Percentiles rank a stretch among this genome's conserved stretches.
Conservation (phyloP, 1,140 invertebrate genomes). For the Homalodisca vitripennis region DNA sequence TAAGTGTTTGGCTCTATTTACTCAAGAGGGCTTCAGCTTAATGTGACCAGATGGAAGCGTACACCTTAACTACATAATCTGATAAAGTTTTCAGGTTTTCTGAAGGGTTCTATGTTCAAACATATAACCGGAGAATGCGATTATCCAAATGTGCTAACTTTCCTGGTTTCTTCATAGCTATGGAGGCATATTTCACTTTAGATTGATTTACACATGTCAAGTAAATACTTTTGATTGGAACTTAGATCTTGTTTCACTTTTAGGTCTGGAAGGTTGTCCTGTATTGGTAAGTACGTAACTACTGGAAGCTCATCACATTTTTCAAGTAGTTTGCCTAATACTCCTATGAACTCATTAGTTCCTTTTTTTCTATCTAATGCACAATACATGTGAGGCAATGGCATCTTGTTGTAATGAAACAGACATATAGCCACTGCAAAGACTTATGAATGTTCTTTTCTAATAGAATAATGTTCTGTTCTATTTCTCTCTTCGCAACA, state of each 20-base stretch:
- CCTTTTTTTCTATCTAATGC: not conserved
- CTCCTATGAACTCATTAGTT: not conserved
- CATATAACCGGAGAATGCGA: not conserved
- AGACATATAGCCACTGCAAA: not conserved
- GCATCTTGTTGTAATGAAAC: not conserved
- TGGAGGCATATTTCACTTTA: not conserved
- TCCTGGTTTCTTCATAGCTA: not conserved
- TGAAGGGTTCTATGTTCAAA: not conserved
- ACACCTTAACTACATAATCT: not conserved
- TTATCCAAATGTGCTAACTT: not conserved
- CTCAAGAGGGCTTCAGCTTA: not conserved
- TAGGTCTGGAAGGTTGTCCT: not conserved
- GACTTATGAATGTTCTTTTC: not conserved
- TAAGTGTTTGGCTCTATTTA: not conserved
- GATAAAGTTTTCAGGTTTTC: not conserved
- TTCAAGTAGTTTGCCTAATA: not conserved
- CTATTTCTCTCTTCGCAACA: too few species aligned
- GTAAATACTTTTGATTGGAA: not conserved
- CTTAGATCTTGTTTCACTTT: not conserved
- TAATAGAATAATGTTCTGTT: not conserved
- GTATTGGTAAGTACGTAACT: not conserved
- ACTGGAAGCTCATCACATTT: not conserved
- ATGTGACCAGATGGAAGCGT: not conserved
- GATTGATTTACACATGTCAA: not conserved
- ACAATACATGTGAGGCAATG: not conserved